Percentiles rank a stretch among this genome's conserved stretches.
Evolutionary conservation across 2,888 invertebrate species (phyloP).

Genomic region (Xanthia icteritia): DNA sequence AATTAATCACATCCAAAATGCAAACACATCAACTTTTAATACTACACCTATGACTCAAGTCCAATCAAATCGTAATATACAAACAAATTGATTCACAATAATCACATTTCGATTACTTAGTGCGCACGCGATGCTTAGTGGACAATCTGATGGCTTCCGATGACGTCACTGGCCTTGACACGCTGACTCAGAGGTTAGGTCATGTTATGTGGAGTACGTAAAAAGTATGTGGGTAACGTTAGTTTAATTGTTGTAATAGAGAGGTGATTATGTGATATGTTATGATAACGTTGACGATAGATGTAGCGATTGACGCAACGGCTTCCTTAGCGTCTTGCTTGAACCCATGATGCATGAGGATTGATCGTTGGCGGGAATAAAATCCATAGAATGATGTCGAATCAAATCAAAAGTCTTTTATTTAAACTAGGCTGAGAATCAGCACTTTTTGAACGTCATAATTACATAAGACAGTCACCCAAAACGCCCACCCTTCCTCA

Average conservation of each 20-base stretch:
- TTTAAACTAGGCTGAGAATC: too few relatives aligned
- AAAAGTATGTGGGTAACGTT: conserved; percentile 37
- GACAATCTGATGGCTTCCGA: conserved; percentile 49
- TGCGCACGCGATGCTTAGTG: conserved; percentile 53
- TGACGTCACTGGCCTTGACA: conserved; percentile 62
- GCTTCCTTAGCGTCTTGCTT: neutral
- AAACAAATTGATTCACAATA: conserved; percentile 62
- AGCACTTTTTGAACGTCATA: too few relatives aligned
- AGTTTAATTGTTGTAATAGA: conserved; percentile 8
- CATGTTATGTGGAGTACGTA: conserved; percentile 43
- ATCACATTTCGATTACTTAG: conserved; percentile 64
- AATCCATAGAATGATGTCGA: neutral
- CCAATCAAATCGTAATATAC: conserved; percentile 56
- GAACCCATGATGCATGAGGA: neutral
- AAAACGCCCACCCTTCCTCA: too few relatives aligned
- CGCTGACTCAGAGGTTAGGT: conserved; percentile 61
- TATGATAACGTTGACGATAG: neutral
- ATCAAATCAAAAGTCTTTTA: neutral
- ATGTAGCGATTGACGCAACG: neutral
- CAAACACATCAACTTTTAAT: conserved; percentile 44
- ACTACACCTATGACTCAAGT: conserved; percentile 46
- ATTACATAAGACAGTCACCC: too few relatives aligned
- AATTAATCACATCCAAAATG: neutral
- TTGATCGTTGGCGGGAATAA: neutral
- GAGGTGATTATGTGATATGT: neutral